Conservation (phyloP, 1,140 invertebrate genomes). For the Diorhabda elongata region DNA sequence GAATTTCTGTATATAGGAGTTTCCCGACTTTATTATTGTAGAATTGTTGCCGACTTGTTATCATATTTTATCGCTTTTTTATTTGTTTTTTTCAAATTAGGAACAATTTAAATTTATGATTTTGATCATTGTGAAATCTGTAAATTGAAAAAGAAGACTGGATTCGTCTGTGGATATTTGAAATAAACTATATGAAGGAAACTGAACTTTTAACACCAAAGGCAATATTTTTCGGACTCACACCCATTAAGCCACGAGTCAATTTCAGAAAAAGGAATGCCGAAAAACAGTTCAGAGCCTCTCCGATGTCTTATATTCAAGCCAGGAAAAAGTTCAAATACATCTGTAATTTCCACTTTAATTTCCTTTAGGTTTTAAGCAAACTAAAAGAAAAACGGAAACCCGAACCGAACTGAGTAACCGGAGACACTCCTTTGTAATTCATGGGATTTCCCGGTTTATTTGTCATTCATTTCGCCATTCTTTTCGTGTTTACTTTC, state of each 20-base stretch:
- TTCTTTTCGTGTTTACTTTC: constrained; percentile 28
- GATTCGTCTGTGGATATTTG: too few species aligned
- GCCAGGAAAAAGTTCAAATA: constrained; percentile 25
- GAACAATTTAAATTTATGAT: too few species aligned
- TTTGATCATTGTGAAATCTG: too few species aligned
- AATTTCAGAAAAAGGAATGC: background rate
- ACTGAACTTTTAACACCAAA: background rate
- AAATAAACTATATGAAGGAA: too few species aligned
- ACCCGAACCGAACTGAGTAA: constrained; percentile 43
- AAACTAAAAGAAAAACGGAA: constrained; percentile 35
- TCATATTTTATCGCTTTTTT: too few species aligned
- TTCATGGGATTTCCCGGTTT: constrained; percentile 46
- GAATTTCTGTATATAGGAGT: too few species aligned
- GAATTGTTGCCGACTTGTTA: too few species aligned
- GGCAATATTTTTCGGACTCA: background rate
- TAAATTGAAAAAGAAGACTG: too few species aligned
- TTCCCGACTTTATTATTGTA: too few species aligned
- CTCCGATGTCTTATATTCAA: constrained; percentile 16
- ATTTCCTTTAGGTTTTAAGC: constrained; percentile 38
- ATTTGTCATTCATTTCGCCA: constrained; percentile 45
- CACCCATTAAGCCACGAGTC: background rate
- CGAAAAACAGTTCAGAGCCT: constrained; percentile 1
- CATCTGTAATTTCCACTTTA: constrained; percentile 43
- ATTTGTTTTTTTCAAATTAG: too few species aligned
- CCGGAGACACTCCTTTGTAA: constrained; percentile 46